Percentiles rank a stretch among this genome's conserved stretches.
These are phyloP conservation scores for Parnassius smintheus DNA, from an alignment of 2,888 invertebrate genomes.

Conservation along the genomic window DNA sequence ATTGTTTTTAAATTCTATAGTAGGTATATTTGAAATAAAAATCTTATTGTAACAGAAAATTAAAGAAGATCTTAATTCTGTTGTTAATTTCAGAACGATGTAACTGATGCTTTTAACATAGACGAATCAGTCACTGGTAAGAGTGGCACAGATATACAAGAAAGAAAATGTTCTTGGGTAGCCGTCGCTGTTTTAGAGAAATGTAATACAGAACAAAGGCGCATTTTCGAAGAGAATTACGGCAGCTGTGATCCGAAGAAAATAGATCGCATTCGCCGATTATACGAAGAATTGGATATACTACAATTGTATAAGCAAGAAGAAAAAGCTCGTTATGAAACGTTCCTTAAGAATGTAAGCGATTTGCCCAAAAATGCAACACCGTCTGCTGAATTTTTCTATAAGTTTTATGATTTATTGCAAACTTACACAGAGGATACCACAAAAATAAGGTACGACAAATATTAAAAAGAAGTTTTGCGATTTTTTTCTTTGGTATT, in stretches of 20 bases:
- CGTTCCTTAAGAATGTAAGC: neutral
- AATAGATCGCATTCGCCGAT: slow-evolving; percentile 60
- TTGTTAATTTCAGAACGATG: slow-evolving; percentile 84
- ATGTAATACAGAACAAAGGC: slow-evolving; percentile 83
- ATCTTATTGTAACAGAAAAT: no score
- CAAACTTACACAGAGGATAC: slow-evolving; percentile 4
- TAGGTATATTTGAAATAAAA: no score
- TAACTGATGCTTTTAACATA: slow-evolving; percentile 90
- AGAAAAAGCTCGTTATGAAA: slow-evolving; percentile 5
- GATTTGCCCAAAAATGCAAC: slow-evolving; percentile 7
- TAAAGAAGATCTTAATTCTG: neutral
- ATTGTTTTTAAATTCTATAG: no score
- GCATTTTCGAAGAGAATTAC: slow-evolving; percentile 82
- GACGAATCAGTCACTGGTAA: slow-evolving; percentile 91
- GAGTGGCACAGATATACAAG: slow-evolving; percentile 92
- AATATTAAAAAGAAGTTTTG: neutral
- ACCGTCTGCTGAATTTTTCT: slow-evolving; percentile 10
- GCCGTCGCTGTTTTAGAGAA: slow-evolving; percentile 91
- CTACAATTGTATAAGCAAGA: slow-evolving; percentile 82
- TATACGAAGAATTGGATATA: slow-evolving; percentile 82
- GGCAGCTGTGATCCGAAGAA: slow-evolving; percentile 83
- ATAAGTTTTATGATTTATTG: slow-evolving; percentile 2
- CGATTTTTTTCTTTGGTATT: no score
- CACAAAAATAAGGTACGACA: slow-evolving; percentile 1
- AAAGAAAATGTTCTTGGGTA: slow-evolving; percentile 96